Evolutionary conservation across 1,140 invertebrate genomes (phyloP).

Genomic region (Drosophila carrolli): DNA sequence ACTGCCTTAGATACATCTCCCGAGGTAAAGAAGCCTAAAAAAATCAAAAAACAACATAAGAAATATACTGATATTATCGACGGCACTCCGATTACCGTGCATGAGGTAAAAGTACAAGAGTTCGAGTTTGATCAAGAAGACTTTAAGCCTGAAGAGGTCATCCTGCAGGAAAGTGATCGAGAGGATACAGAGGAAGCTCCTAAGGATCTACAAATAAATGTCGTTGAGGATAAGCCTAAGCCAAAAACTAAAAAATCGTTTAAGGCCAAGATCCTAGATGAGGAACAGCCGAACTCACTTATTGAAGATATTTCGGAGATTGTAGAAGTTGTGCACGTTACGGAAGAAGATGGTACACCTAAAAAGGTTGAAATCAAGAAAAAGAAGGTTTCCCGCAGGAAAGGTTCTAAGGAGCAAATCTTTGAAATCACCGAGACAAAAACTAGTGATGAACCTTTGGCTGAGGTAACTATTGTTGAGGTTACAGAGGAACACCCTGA

Average conservation of each 20-base stretch:
- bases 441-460: slow-evolving; percentile 45
- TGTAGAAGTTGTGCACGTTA: slow-evolving; percentile 32
- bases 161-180: slow-evolving; percentile 31
- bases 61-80: slow-evolving; percentile 63
- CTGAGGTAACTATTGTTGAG: slow-evolving; percentile 56
- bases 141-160: slow-evolving; percentile 6
- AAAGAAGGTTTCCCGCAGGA: slow-evolving; percentile 52
- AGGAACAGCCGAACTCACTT: slow-evolving; percentile 38
- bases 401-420: slow-evolving; percentile 56
- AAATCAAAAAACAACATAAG: slow-evolving; percentile 67
- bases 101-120: slow-evolving; percentile 67
- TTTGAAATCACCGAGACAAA: slow-evolving; percentile 62
- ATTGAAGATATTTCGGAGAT: slow-evolving; percentile 57
- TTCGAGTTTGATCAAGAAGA: slow-evolving; percentile 48
- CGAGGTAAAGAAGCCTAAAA: slow-evolving; percentile 71
- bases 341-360: slow-evolving; percentile 35
- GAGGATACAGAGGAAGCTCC: slow-evolving; percentile 29
- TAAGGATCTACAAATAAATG: slow-evolving; percentile 44
- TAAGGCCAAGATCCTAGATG: slow-evolving; percentile 33
- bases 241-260: slow-evolving; percentile 52
- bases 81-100: slow-evolving; percentile 58
- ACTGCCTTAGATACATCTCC: slow-evolving; percentile 33
- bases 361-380: slow-evolving; percentile 59
- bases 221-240: slow-evolving; percentile 60
- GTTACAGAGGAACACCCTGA: slow-evolving; percentile 23